phyloP scores from a whole-genome alignment of 2,113 vertebrate species.

The Edolisoma coerulescens region DNA sequence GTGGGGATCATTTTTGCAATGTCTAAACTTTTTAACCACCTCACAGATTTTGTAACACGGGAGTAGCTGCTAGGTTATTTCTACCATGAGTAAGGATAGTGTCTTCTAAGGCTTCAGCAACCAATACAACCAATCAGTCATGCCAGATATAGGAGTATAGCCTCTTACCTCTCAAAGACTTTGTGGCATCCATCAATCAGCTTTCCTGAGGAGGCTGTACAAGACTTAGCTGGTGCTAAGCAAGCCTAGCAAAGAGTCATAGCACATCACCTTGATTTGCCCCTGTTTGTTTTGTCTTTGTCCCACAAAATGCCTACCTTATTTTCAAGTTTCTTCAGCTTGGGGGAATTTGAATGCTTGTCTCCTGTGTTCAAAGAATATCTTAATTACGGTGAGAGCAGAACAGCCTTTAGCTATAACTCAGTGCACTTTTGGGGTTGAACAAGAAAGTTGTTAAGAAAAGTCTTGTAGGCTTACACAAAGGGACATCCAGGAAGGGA shows the following conservation, averaged over 20 bases:
- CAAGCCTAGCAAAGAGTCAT: neutral
- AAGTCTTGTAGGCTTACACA: neutral
- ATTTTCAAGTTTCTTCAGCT: neutral
- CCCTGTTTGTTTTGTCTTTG: neutral
- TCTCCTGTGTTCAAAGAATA: neutral
- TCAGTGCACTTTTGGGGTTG: neutral
- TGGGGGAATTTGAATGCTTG: neutral
- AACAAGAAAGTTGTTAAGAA: neutral
- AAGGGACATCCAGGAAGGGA: neutral
- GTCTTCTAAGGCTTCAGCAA: neutral
- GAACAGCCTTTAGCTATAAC: neutral
- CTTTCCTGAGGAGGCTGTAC: neutral
- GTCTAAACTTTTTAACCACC: neutral
- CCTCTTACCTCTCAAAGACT: neutral
- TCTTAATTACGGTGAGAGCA: neutral
- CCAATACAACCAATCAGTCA: neutral
- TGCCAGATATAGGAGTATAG: neutral
- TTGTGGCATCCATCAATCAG: neutral
- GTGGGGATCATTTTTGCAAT: neutral
- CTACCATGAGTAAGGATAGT: neutral
- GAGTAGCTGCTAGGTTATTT: neutral
- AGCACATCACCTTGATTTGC: neutral
- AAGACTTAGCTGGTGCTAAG: neutral
- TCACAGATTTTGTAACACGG: neutral
- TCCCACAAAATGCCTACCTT: rapidly evolving